Evolutionary conservation across 2,113 vertebrate genomes (phyloP), one percentile per base, ranked within the genome.

Genomic region (Rhea pennata): DNA sequence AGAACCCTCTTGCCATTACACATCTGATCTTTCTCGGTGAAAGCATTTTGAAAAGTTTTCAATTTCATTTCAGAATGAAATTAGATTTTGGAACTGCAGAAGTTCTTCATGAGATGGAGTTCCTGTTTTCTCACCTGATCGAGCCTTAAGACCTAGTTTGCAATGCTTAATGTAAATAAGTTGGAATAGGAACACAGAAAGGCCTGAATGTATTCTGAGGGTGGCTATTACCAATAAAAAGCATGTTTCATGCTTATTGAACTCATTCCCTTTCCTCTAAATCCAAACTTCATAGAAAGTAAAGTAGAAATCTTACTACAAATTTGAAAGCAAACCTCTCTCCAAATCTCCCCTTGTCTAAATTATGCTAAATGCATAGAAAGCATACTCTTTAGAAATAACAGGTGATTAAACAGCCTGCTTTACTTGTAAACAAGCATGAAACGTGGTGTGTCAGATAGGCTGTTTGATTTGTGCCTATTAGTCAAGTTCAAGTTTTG

Each of bases 341-440:
- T 88, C 56, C 61, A 59, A 53, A 39, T n/a, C 36, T 84, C 61
- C 7, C 31, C 29, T 81, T 74, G 58, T 31, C 53, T 54, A 79
- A 89, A 92, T 91, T 17, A 51, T 33, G 3, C 27, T 74, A 65
- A 72, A 40, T 75, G 76, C 56, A 69, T 9, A 86, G 69, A 61
- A 79, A 84, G 20, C 15, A 67, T 66, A 90, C 11, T 39, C 83
- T 93, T 84, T 69, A 79, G 80, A 96, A 92, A 96, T 33, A 91
- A 70, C 50, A 85, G 78, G 70, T 74, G 54, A 94, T 88, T 62
- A 86, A 95, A 92, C 73, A 93, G 61, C 11, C 27, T 65, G 7
- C 39, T 59, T 92, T 76, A 87, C 69, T 56, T 86, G 73, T 90
- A 96, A 94, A 92, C 66, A 95, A 72, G 48, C 51, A 65, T 11